Percentiles rank a stretch among this genome's conserved stretches.
Conservation (phyloP, 2,797 vertebrate genomes). For the Crocidura indochinensis region DNA sequence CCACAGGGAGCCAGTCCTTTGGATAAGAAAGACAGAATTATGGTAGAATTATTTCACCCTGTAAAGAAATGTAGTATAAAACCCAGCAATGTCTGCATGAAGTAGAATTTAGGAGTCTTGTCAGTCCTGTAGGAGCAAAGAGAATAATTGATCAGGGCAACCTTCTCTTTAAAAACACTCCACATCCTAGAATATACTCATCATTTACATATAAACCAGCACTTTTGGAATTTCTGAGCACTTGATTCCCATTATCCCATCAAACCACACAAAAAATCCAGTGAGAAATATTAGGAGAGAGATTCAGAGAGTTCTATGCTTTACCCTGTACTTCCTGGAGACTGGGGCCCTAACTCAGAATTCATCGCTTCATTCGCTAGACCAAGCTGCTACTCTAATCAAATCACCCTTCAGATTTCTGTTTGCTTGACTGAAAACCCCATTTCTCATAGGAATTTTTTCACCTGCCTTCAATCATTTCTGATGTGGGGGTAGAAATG, state of each 20-base stretch:
- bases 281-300: conserved; percentile 71
- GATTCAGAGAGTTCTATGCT: not conserved
- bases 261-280: conserved; percentile 61
- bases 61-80: conserved; percentile 39
- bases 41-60: conserved; percentile 1
- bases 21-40: conserved; percentile 11
- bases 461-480: conserved; percentile 74
- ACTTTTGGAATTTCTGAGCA: conserved; percentile 62
- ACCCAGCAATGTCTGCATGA: conserved; percentile 11
- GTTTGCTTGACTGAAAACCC: conserved; percentile 78
- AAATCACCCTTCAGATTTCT: conserved; percentile 79
- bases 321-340: not conserved
- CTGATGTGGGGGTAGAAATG: conserved; percentile 72
- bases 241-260: conserved; percentile 57
- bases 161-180: conserved; percentile 75
- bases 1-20: not conserved
- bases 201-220: conserved; percentile 72
- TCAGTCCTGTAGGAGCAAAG: conserved; percentile 61
- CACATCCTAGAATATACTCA: conserved; percentile 68
- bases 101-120: conserved; percentile 68
- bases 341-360: conserved; percentile 46
- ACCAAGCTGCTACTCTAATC: conserved; percentile 71
- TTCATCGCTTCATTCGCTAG: conserved; percentile 61
- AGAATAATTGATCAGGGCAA: conserved; percentile 77
- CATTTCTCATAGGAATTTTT: conserved; percentile 71